phyloP scores from a whole-genome alignment of 2,888 invertebrate species.

The Zaprionus obscuricornis region DNA sequence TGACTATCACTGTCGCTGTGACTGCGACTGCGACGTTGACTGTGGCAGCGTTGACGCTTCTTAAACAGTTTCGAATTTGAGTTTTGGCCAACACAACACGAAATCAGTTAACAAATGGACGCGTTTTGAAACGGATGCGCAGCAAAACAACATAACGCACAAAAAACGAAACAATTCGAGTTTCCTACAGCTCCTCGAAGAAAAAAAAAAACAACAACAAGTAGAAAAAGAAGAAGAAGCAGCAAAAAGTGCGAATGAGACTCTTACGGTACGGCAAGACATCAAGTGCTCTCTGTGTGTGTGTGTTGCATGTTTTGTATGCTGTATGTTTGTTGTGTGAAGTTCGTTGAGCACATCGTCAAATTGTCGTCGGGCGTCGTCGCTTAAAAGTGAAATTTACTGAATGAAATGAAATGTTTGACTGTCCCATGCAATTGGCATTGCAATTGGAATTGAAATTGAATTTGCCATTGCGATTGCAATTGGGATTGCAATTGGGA shows the following conservation, averaged over 20 bases:
- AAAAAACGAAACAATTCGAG: conserved; percentile 23
- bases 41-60: conserved; percentile 31
- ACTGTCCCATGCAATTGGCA: conserved; percentile 38
- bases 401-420: conserved; percentile 61
- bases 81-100: conserved; percentile 76
- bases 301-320: no score
- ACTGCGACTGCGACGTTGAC: conserved; percentile 13
- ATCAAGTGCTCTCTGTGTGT: no score
- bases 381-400: conserved; percentile 77
- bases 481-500: conserved; percentile 8
- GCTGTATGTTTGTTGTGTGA: no score
- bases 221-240: conserved; percentile 6
- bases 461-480: conserved; percentile 15
- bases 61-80: conserved; percentile 72
- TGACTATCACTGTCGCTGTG: no score
- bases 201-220: conserved; percentile 5
- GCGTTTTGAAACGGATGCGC: conserved; percentile 79
- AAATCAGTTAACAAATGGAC: conserved; percentile 82
- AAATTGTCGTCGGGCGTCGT: conserved; percentile 32
- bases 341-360: no score
- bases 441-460: conserved; percentile 21
- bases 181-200: conserved; percentile 58
- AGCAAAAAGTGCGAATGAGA: conserved; percentile 45
- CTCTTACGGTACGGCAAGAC: conserved; percentile 27
- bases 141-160: conserved; percentile 15